Conservation (phyloP, 2,797 vertebrate genomes). For the Sternotherus odoratus region DNA sequence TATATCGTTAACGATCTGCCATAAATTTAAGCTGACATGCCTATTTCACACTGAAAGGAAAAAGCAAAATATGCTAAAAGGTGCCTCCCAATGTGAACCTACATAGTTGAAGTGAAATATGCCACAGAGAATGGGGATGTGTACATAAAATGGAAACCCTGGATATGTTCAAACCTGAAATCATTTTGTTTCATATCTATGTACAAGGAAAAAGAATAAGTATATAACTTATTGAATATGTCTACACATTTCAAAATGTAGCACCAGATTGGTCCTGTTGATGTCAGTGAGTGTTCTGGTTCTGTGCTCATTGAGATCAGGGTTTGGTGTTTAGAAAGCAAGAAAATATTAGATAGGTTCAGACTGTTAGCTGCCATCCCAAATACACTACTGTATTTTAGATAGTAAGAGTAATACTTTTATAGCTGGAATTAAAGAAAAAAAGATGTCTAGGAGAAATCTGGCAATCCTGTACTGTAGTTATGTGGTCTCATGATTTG, state of each 20-base stretch:
- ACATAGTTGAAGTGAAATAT: background rate
- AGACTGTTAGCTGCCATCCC: background rate
- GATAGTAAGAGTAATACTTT: background rate
- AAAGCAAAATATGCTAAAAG: background rate
- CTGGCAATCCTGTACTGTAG: background rate
- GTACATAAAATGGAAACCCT: background rate
- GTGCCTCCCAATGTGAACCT: background rate
- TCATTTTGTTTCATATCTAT: background rate
- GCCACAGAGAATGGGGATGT: background rate
- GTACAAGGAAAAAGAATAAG: background rate
- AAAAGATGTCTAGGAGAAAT: background rate
- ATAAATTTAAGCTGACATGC: background rate
- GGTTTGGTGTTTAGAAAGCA: background rate
- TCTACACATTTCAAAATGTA: slow-evolving; percentile 9
- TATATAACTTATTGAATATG: background rate
- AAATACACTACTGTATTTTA: background rate
- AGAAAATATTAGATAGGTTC: background rate
- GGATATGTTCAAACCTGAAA: background rate
- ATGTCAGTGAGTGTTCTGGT: background rate
- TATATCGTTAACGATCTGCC: background rate
- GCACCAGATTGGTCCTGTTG: background rate
- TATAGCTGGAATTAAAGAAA: background rate
- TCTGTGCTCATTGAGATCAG: background rate
- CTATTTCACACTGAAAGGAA: background rate
- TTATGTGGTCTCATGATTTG: background rate